phyloP scores from a whole-genome alignment of 53 echinoderm and acorn worm genomes.

The Holothuria scabra region DNA sequence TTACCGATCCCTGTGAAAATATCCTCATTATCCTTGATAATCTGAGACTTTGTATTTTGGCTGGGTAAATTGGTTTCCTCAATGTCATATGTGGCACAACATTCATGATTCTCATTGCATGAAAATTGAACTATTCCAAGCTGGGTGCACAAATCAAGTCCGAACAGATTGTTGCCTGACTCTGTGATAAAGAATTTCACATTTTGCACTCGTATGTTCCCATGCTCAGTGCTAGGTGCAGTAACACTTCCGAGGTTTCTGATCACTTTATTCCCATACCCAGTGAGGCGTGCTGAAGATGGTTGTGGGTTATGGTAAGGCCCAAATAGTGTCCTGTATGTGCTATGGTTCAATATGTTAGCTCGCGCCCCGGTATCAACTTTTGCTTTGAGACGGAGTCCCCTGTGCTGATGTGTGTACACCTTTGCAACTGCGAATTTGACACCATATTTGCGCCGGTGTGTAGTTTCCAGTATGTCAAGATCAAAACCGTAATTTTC shows the following conservation, averaged over 20 bases:
- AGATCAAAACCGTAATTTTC: conserved; percentile 28
- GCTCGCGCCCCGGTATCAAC: neutral
- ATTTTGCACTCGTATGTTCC: too few species aligned
- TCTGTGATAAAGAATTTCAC: too few species aligned
- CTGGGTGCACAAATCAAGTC: too few species aligned
- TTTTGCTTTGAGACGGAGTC: too few species aligned
- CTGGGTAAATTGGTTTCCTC: neutral
- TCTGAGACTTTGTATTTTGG: neutral
- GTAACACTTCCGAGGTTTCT: too few species aligned
- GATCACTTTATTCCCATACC: conserved; percentile 9
- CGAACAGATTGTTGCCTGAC: too few species aligned
- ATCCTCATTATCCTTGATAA: conserved; percentile 26
- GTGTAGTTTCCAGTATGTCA: neutral
- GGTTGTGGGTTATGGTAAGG: conserved; percentile 16
- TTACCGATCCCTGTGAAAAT: conserved; percentile 23
- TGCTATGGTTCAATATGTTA: conserved; percentile 6
- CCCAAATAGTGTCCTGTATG: conserved; percentile 26
- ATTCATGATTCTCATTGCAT: too few species aligned
- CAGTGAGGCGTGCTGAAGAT: neutral
- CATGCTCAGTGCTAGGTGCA: neutral
- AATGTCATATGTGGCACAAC: too few species aligned
- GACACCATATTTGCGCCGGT: neutral
- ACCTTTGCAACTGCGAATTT: neutral
- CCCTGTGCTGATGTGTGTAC: neutral
- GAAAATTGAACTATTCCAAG: too few species aligned